A percentile compares a stretch with the other conserved stretches of the same genome.
Conservation (phyloP, 2,888 invertebrate genomes). For the Micoletzkya japonica region DNA sequence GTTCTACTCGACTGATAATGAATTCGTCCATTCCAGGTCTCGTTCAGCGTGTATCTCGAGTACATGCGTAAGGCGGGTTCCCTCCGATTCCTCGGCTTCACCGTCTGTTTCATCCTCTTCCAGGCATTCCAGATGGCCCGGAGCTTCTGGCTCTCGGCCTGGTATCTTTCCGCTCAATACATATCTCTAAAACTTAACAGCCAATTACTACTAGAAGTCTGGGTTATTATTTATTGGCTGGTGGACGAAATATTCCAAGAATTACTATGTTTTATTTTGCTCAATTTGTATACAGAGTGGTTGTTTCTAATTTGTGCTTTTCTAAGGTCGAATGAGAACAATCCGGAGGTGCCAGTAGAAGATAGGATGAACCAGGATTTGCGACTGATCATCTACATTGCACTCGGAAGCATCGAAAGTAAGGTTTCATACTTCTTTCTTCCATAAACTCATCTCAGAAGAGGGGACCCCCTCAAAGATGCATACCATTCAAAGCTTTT, state of each 20-base stretch:
- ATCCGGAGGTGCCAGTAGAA: slow-evolving; percentile 31
- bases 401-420: slow-evolving; percentile 63
- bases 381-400: slow-evolving; percentile 68
- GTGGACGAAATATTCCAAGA: too few relatives aligned
- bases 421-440: slow-evolving; percentile 4
- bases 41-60: slow-evolving; percentile 83
- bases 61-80: slow-evolving; percentile 85
- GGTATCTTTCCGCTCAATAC: slow-evolving; percentile 34
- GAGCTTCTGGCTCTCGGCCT: slow-evolving; percentile 59
- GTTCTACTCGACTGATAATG: neutral
- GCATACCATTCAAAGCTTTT: too few relatives aligned
- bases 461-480: too few relatives aligned
- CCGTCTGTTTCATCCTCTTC: slow-evolving; percentile 65
- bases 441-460: too few relatives aligned
- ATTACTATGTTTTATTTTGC: too few relatives aligned
- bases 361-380: slow-evolving; percentile 36
- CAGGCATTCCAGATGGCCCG: slow-evolving; percentile 43
- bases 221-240: too few relatives aligned
- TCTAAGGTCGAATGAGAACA: slow-evolving; percentile 48
- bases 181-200: neutral
- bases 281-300: too few relatives aligned
- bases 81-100: slow-evolving; percentile 77
- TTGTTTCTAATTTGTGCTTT: neutral
- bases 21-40: slow-evolving; percentile 69
- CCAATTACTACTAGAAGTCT: neutral